Base-by-base conservation (phyloP, 2,888 invertebrate species). In the Tinea trinotella region DNA sequence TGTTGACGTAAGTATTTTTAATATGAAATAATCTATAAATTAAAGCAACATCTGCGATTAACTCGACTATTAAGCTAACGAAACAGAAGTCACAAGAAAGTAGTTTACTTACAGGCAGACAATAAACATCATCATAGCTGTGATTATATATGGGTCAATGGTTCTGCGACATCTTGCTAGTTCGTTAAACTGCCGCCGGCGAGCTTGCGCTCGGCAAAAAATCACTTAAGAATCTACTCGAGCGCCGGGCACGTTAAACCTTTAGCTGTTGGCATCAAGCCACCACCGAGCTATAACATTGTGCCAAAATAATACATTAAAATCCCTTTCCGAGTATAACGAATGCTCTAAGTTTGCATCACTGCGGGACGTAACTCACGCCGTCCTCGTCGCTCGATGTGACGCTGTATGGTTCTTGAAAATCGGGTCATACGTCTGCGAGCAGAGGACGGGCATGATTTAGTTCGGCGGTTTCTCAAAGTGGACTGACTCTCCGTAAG, bases 1-100 rank as follows among this genome's bases (percentile, higher is more conserved):
- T 60, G 92, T 93, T 57, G 92, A 93, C 72, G 93, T 93, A 74
- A 91, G 92, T 90, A 40, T 10, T 4, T 30, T 7, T 30, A 2
- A 7, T 30, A 22, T 30, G n/a, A 30, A 30, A 30, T 2, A 10
- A 1, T 30, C 4, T 7, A 2, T n/a, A 30, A 30, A 30, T 6
- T 35, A 35, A n/a, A 12, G 12, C 7, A 40, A 15, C 40, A 40
- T 40, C 15, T 40, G 15, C 40, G 7, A 13, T 40, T 40, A 40
- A 40, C n/a, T 40, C 40, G n/a, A 40, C 40, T 7, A 15, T 40
- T 40, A n/a, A n/a, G n/a, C n/a, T n/a, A 13, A 40, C 13, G 7
- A 40, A 12, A 15, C 40, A 40, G 60, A 63, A 65, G 65, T 63
- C 59, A 62, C 62, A 66, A 58, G 62, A 61, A 69, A 74, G 71